Evolutionary conservation across 2,888 invertebrate genomes (phyloP).

Genomic region (Tinea semifulvella): DNA sequence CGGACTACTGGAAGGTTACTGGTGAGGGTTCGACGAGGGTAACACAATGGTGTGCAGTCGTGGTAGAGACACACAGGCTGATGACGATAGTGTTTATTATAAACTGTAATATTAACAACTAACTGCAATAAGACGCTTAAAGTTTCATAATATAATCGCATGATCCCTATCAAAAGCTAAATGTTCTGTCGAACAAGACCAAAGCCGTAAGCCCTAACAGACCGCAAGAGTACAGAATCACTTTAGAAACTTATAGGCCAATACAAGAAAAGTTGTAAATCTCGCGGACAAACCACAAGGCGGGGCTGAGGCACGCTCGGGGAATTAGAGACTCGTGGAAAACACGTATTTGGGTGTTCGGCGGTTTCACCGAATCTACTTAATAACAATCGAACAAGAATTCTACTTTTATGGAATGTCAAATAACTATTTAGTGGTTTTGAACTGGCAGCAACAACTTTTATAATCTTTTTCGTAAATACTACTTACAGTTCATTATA

Average conservation of each 20-base stretch:
- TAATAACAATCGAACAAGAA: slow-evolving; percentile 10
- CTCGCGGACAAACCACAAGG: slow-evolving; percentile 45
- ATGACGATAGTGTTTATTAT: no score
- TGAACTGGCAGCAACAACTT: not conserved
- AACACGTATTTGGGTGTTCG: slow-evolving; percentile 13
- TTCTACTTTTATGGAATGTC: slow-evolving; percentile 3
- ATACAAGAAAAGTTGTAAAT: slow-evolving; percentile 59
- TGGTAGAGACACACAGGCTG: no score
- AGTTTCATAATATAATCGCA: no score
- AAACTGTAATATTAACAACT: no score
- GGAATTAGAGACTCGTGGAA: slow-evolving; percentile 26
- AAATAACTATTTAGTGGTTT: slow-evolving; percentile 12
- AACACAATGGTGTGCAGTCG: no score
- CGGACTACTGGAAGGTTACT: no score
- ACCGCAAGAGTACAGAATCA: slow-evolving; percentile 20
- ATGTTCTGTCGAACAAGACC: no score
- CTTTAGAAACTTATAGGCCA: slow-evolving; percentile 23
- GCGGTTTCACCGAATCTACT: slow-evolving; percentile 11
- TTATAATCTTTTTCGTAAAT: not conserved
- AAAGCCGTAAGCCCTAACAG: slow-evolving; percentile 27
- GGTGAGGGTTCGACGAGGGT: no score
- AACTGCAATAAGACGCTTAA: no score
- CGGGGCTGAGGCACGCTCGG: slow-evolving; percentile 29
- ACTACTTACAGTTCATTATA: no score
- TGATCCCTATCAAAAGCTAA: no score